Evolutionary conservation across 2,113 vertebrate genomes (phyloP).

Genomic region (Eidolon helvum): DNA sequence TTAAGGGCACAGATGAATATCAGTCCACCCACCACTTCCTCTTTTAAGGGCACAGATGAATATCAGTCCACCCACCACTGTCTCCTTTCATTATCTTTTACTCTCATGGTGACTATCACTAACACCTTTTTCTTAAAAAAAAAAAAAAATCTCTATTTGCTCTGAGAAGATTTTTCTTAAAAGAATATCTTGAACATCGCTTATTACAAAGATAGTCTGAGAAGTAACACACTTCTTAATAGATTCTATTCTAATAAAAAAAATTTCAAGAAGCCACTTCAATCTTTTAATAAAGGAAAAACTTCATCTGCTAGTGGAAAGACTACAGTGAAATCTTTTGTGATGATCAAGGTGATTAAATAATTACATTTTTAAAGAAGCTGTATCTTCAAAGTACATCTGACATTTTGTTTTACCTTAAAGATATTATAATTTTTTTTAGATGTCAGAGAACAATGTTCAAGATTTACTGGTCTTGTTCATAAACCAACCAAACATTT

Average conservation of each 20-base stretch:
- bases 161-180: not conserved
- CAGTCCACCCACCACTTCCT: not conserved
- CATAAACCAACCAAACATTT: not conserved
- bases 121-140: not conserved
- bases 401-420: conserved; percentile 2
- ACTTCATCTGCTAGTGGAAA: not conserved
- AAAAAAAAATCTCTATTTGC: not conserved
- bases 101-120: not conserved
- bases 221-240: not conserved
- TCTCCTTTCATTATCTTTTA: not conserved
- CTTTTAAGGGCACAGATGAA: not conserved
- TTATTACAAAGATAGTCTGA: not conserved
- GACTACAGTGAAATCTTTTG: not conserved
- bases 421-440: not conserved
- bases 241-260: not conserved
- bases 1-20: not conserved
- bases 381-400: not conserved
- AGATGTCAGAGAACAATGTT: not conserved
- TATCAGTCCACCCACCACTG: not conserved
- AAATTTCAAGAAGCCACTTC: not conserved
- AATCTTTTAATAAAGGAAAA: not conserved
- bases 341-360: not conserved
- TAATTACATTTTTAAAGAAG: not conserved
- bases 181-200: not conserved
- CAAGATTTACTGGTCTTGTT: not conserved